Base-by-base conservation (phyloP, 1,140 invertebrate species). In the Eueides isabella region DNA sequence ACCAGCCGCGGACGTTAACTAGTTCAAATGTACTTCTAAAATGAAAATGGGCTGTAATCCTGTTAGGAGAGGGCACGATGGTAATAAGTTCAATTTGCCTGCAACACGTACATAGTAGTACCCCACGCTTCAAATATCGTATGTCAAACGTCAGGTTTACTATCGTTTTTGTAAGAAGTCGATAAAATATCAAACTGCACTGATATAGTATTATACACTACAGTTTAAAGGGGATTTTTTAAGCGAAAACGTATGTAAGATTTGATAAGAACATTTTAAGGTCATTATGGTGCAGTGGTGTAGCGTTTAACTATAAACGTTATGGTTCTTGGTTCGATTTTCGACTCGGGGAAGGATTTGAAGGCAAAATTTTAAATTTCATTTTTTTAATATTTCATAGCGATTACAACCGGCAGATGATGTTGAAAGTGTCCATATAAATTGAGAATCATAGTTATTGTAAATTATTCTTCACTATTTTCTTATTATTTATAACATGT, bases 81-180 rank as follows among this genome's bases (percentile, higher is more conserved):
- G 31, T 69, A 66, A 78, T 78, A 75, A 78, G 77, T 75, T 35
- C 77, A 78, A 78, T 78, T 75, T 78, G 41, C 61, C 61, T 75
- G 55, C 26, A 70, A 64, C 77, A 78, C 77, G 77, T 75, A 67
- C 73, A 64, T 61, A n/a, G 23, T n/a, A 35, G 70, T 26, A 44
- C n/a, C n/a, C n/a, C n/a, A 44, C 35, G 38, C 55, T 74, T 69
- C 33, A 74, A 55, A 74, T 55, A 55, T 55, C 48, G 48, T 55
- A 26, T 26, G 23, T 55, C 48, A 55, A 23, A 55, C 9, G 23
- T 12, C 48, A 55, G 9, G 23, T 55, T 55, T 26, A 23, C 48
- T 26, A 55, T 23, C 23, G 48, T 55, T 55, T 26, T 55, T 26
- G 9, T 55, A 12, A 26, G 5, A n/a, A 55, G 41, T n/a, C n/a